phyloP scores from a whole-genome alignment of 53 echinoderm and acorn worm genomes.

The Temnopleurus reevesii region DNA sequence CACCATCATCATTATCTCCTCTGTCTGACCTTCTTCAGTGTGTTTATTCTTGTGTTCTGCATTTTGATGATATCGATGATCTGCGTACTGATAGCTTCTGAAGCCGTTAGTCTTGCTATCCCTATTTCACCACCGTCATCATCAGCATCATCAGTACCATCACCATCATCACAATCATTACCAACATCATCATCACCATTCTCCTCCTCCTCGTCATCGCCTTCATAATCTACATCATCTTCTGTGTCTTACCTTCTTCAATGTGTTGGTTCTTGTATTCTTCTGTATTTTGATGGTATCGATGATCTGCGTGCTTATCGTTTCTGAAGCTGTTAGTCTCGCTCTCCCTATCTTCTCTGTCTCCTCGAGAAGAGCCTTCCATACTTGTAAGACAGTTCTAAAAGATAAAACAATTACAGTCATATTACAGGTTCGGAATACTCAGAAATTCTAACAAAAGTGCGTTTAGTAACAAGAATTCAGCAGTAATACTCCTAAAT shows the following conservation, averaged over 20 bases:
- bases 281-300: slow-evolving; percentile 92
- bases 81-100: slow-evolving; percentile 81
- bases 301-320: slow-evolving; percentile 72
- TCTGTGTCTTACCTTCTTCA: slow-evolving; percentile 82
- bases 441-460: background rate
- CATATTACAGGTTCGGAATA: too few relatives aligned
- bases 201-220: background rate
- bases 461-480: too few relatives aligned
- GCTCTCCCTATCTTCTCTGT: slow-evolving; percentile 86
- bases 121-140: slow-evolving; percentile 83
- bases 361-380: slow-evolving; percentile 88
- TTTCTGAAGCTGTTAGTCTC: slow-evolving; percentile 83
- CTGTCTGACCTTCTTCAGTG: slow-evolving; percentile 58
- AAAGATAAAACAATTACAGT: too few relatives aligned
- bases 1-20: too few relatives aligned
- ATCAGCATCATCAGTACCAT: slow-evolving; percentile 53
- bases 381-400: slow-evolving; percentile 81
- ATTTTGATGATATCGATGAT: slow-evolving; percentile 82
- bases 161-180: too few relatives aligned
- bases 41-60: slow-evolving; percentile 81
- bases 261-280: slow-evolving; percentile 67
- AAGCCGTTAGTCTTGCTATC: slow-evolving; percentile 78
- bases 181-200: background rate
- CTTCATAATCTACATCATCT: too few relatives aligned
- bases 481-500: too few relatives aligned